Conservation (phyloP, 2,888 invertebrate species). For the Drosophila mayaguana region DNA sequence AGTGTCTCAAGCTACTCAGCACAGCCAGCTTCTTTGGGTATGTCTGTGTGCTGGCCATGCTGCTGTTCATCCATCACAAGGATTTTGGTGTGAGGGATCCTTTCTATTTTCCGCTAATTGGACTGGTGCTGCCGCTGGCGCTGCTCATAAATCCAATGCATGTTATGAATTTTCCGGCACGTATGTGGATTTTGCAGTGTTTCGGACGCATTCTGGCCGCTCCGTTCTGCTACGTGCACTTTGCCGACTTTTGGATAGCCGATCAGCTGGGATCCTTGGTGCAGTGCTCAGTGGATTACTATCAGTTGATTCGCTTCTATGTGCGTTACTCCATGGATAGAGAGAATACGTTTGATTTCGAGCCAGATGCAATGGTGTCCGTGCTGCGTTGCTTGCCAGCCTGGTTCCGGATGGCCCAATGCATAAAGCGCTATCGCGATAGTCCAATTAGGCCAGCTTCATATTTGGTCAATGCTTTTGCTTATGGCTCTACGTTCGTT, state of each 20-base stretch:
- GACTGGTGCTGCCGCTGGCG: slow-evolving; percentile 90
- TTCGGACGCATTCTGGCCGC: slow-evolving; percentile 91
- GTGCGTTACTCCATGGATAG: slow-evolving; percentile 73
- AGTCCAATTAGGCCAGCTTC: slow-evolving; percentile 92
- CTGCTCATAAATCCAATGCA: slow-evolving; percentile 96
- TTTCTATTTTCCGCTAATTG: slow-evolving; percentile 94
- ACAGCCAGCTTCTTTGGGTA: slow-evolving; percentile 95
- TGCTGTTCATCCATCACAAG: slow-evolving; percentile 88
- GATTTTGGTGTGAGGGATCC: slow-evolving; percentile 89
- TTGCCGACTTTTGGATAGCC: slow-evolving; percentile 98
- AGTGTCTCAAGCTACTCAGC: slow-evolving; percentile 96
- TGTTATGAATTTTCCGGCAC: slow-evolving; percentile 93
- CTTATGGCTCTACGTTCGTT: slow-evolving; percentile 97
- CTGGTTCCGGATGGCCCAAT: slow-evolving; percentile 98
- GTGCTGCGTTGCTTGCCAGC: slow-evolving; percentile 96
- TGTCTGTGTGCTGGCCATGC: slow-evolving; percentile 94
- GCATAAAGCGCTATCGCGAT: slow-evolving; percentile 95
- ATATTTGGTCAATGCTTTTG: slow-evolving; percentile 97
- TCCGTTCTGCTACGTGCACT: slow-evolving; percentile 95
- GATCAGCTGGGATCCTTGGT: slow-evolving; percentile 97
- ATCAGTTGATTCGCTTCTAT: slow-evolving; percentile 96
- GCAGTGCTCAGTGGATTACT: slow-evolving; percentile 94
- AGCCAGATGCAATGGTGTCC: slow-evolving; percentile 89
- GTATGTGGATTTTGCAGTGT: slow-evolving; percentile 95
- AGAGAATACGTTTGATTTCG: slow-evolving; percentile 80